A percentile compares a stretch with the other conserved stretches of the same genome.
phyloP scores from a whole-genome alignment of 2,797 vertebrate genomes.

The Pampus argenteus region DNA sequence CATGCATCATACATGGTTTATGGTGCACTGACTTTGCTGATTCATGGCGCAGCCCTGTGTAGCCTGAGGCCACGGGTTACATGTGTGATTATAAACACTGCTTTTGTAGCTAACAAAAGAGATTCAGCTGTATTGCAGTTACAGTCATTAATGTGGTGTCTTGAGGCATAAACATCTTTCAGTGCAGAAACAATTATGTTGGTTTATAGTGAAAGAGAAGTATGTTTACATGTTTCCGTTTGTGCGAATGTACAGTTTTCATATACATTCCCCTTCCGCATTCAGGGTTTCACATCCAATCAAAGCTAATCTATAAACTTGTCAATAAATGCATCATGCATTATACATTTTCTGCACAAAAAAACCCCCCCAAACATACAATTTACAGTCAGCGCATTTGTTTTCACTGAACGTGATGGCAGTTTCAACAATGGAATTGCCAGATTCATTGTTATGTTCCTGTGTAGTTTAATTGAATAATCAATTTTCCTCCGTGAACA shows the following conservation, averaged over 20 bases:
- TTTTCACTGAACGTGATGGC: constrained; percentile 27
- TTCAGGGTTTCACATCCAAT: not conserved
- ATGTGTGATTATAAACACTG: constrained; percentile 26
- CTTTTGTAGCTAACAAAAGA: constrained; percentile 16
- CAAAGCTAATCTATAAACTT: not conserved
- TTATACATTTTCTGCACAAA: constrained; percentile 6
- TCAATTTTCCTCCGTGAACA: not conserved
- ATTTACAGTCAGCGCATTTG: constrained; percentile 9
- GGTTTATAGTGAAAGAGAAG: not conserved
- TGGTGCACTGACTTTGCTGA: constrained; percentile 45
- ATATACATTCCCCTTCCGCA: not conserved
- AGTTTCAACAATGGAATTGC: constrained; percentile 40
- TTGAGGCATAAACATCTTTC: constrained; percentile 6
- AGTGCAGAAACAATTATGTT: constrained; percentile 27
- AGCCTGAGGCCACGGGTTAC: constrained; percentile 40
- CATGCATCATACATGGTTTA: constrained; percentile 45
- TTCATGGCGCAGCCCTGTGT: constrained; percentile 5
- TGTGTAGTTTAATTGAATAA: constrained; percentile 27
- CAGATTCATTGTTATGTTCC: constrained; percentile 22
- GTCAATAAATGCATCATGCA: not conserved
- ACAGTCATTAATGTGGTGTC: constrained; percentile 16
- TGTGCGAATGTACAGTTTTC: constrained; percentile 1
- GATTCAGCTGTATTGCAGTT: constrained; percentile 11
- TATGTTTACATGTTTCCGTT: constrained; percentile 6
- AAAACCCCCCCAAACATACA: no score